Percentiles rank a stretch among this genome's conserved stretches.
These are phyloP conservation scores for Acromyrmex heyeri DNA, from an alignment of 1,140 invertebrate genomes.

Conservation along the genomic window DNA sequence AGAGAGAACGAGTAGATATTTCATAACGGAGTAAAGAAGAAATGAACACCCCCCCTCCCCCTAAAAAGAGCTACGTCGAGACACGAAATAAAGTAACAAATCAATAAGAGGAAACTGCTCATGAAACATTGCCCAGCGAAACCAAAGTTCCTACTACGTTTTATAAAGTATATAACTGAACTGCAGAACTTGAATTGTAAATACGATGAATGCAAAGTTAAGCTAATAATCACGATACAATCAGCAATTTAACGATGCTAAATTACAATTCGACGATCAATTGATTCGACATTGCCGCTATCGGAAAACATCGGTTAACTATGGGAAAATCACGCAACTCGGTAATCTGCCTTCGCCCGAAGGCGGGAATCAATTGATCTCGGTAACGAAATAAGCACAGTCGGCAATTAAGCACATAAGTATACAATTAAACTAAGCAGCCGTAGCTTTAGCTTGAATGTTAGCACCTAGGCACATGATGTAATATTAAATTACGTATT, in stretches of 20 bases:
- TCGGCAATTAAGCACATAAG: constrained; percentile 84
- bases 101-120: constrained; percentile 84
- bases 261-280: constrained; percentile 76
- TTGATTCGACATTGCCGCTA: constrained; percentile 74
- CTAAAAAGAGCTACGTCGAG: constrained; percentile 1
- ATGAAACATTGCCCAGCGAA: constrained; percentile 86
- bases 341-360: constrained; percentile 51
- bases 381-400: constrained; percentile 79
- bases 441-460: constrained; percentile 85
- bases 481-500: constrained; percentile 86
- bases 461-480: constrained; percentile 86
- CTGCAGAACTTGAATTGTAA: constrained; percentile 86
- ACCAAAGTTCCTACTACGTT: constrained; percentile 87
- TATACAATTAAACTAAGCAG: constrained; percentile 86
- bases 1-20: constrained; percentile 12
- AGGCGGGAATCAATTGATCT: constrained; percentile 78
- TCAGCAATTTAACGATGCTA: constrained; percentile 83
- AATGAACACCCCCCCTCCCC: background rate
- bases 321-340: constrained; percentile 41
- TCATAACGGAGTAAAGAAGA: constrained; percentile 11
- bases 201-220: constrained; percentile 83
- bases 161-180: constrained; percentile 85
- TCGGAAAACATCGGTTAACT: constrained; percentile 52
- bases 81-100: constrained; percentile 55
- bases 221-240: constrained; percentile 85